Percentiles rank a stretch among this genome's conserved stretches.
Evolutionary conservation across 2,888 invertebrate species (phyloP).

Genomic region (Tinea trinotella): DNA sequence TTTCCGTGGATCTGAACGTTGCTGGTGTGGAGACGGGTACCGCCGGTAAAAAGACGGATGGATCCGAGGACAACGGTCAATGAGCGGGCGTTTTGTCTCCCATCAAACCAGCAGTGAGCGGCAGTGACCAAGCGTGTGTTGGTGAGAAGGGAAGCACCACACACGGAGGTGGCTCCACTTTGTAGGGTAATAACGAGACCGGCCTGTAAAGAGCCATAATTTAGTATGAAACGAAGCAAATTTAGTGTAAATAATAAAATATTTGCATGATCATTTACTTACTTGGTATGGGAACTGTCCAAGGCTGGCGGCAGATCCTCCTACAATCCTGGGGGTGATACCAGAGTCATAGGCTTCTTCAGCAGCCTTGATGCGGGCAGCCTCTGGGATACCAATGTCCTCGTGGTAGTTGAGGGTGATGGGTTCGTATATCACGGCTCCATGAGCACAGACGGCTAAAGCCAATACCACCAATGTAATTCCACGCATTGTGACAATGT

Average conservation of each 20-base stretch:
- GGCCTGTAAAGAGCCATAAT: too few relatives aligned
- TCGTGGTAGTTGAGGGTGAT: slow-evolving; percentile 31
- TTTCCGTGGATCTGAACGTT: slow-evolving; percentile 15
- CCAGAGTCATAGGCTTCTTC: slow-evolving; percentile 30
- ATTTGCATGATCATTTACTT: slow-evolving; percentile 19
- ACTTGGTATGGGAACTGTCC: slow-evolving; percentile 30
- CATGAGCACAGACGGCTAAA: slow-evolving; percentile 13
- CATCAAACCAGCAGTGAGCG: slow-evolving; percentile 22
- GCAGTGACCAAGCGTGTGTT: slow-evolving; percentile 24
- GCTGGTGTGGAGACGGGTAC: slow-evolving; percentile 18
- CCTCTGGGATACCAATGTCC: slow-evolving; percentile 31
- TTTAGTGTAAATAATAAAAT: neutral
- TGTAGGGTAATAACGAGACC: slow-evolving; percentile 30
- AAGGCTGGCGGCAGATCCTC: slow-evolving; percentile 28
- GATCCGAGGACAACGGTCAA: slow-evolving; percentile 21
- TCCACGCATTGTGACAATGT: neutral
- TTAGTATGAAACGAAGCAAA: too few relatives aligned
- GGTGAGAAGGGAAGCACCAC: slow-evolving; percentile 31
- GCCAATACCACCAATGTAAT: slow-evolving; percentile 6
- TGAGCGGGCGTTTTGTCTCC: slow-evolving; percentile 9
- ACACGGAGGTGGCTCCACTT: slow-evolving; percentile 29
- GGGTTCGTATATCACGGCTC: slow-evolving; percentile 12
- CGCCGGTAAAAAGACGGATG: slow-evolving; percentile 20
- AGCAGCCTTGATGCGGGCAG: slow-evolving; percentile 28
- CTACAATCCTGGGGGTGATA: slow-evolving; percentile 31